Conservation (phyloP, 2,888 invertebrate genomes). For the Conchocele bisecta region DNA sequence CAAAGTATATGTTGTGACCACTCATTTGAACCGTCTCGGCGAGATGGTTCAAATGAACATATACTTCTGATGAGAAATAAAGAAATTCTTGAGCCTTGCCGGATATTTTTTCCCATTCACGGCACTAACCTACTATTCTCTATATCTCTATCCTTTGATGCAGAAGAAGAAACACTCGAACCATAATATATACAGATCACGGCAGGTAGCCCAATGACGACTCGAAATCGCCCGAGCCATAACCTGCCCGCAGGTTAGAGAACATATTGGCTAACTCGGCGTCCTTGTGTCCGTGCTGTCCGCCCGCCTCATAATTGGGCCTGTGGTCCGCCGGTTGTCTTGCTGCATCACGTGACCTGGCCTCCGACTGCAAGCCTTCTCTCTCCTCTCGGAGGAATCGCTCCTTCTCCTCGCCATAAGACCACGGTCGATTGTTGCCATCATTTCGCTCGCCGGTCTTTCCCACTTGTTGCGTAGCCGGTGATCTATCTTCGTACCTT, state of each 20-base stretch:
- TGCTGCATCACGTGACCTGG: conserved; percentile 32
- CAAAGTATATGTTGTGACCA: no score
- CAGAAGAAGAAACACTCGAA: no score
- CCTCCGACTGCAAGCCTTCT: conserved; percentile 27
- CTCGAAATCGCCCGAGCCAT: conserved; percentile 64
- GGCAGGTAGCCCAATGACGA: conserved; percentile 75
- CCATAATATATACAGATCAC: conserved; percentile 36
- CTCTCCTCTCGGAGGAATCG: conserved; percentile 36
- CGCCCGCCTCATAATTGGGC: conserved; percentile 19
- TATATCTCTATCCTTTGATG: no score
- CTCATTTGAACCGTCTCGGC: no score
- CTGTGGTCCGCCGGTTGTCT: conserved; percentile 13
- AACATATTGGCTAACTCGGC: conserved; percentile 73
- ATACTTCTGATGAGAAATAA: no score
- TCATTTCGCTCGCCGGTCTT: conserved; percentile 5
- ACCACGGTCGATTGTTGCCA: conserved; percentile 46
- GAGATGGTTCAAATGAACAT: no score
- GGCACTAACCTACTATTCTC: no score
- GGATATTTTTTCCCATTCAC: no score
- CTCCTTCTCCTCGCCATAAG: conserved; percentile 53
- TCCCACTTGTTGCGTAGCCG: conserved; percentile 2
- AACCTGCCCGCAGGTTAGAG: conserved; percentile 48
- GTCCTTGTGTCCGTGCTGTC: conserved; percentile 49
- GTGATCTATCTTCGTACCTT: background rate
- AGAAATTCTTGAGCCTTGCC: no score